Conservation (phyloP, 2,888 invertebrate species). For the Morinoia aosen region DNA sequence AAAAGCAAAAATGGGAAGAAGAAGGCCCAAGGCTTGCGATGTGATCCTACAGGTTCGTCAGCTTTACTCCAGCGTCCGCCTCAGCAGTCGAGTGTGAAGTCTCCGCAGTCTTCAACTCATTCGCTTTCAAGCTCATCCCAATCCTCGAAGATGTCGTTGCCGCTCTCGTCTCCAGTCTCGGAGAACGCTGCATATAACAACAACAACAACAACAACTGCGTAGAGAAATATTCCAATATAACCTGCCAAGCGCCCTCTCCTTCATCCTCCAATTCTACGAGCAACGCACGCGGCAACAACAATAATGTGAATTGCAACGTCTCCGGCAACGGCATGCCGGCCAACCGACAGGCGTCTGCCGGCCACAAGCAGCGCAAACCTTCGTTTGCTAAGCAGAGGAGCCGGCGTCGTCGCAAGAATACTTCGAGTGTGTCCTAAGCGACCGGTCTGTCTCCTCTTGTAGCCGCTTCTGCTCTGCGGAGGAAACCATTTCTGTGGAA, state of each 20-base stretch:
- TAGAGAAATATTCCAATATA: background rate
- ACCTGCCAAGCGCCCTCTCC: background rate
- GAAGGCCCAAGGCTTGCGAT: background rate
- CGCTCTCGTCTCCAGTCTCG: background rate
- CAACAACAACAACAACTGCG: constrained; percentile 23
- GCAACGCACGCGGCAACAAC: background rate
- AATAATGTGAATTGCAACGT: background rate
- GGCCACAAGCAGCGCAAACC: background rate
- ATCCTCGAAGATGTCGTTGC: background rate
- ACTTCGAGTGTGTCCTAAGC: constrained; percentile 26
- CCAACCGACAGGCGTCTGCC: background rate
- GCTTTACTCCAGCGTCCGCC: background rate
- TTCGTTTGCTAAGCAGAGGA: background rate
- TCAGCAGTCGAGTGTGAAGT: background rate
- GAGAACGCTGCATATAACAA: background rate
- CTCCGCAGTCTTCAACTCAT: background rate
- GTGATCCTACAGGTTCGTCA: background rate
- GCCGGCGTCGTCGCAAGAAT: background rate
- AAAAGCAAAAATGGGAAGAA: constrained; percentile 40
- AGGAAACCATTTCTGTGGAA: background rate
- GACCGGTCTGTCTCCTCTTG: background rate
- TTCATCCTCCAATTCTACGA: background rate
- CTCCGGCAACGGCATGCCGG: background rate
- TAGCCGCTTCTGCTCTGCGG: no score
- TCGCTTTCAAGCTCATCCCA: background rate